Conservation (phyloP, 2,113 vertebrate genomes). For the Microcebus jonahi region DNA sequence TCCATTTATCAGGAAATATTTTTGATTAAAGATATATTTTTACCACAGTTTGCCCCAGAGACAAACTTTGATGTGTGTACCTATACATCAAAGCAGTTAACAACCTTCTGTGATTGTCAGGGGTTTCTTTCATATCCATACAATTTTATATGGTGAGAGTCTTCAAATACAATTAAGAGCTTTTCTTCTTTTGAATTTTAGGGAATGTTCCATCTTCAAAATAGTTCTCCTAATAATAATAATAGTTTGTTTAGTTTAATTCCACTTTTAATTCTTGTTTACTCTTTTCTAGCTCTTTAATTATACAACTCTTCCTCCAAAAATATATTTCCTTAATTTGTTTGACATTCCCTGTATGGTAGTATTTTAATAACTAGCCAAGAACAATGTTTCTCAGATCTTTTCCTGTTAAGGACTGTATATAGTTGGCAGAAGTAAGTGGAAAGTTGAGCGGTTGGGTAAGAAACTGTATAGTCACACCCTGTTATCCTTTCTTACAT, state of each 20-base stretch:
- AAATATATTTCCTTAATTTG: not conserved
- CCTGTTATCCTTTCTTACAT: not conserved
- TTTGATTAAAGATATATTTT: slow-evolving; percentile 20
- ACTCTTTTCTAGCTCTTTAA: not conserved
- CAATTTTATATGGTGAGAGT: not conserved
- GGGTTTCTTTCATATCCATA: not conserved
- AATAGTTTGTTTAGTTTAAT: not conserved
- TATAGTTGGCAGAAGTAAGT: not conserved
- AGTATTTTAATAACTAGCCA: not conserved
- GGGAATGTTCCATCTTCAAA: not conserved
- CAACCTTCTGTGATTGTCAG: not conserved
- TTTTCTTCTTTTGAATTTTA: slow-evolving; percentile 28
- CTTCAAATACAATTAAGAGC: not conserved
- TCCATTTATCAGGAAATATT: not conserved
- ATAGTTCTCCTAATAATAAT: not conserved
- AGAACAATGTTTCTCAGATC: not conserved
- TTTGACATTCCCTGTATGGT: not conserved
- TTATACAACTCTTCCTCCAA: not conserved
- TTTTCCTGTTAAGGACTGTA: not conserved
- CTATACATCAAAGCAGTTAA: not conserved
- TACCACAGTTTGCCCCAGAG: not conserved
- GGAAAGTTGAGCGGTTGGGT: not conserved
- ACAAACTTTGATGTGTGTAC: not conserved
- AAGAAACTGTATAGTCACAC: not conserved
- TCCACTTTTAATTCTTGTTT: not conserved